These are phyloP conservation scores for Agapornis canus DNA, from an alignment of 2,797 vertebrate species.

Conservation along the genomic window DNA sequence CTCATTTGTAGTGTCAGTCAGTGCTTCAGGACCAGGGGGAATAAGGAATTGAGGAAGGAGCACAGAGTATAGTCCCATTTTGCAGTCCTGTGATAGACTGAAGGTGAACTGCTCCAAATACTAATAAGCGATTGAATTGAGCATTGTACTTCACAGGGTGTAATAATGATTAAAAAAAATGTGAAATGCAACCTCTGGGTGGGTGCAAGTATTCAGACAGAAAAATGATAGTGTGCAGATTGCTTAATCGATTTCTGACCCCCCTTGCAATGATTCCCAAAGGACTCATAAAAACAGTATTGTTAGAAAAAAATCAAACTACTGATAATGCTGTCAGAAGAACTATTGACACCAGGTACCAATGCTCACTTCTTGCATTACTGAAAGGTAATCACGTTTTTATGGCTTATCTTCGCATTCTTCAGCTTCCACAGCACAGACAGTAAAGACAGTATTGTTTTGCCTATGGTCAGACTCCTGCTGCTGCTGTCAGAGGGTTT, in stretches of 20 bases:
- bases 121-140: not conserved
- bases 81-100: not conserved
- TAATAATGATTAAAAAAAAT: not conserved
- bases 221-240: not conserved
- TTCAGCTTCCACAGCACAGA: not conserved
- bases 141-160: not conserved
- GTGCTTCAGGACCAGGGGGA: not conserved
- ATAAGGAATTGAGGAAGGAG: not conserved
- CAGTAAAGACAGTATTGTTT: not conserved
- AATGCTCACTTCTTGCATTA: not conserved
- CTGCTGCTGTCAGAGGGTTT: not conserved
- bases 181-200: not conserved
- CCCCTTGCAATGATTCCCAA: not conserved
- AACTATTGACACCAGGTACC: not conserved
- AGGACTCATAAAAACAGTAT: not conserved
- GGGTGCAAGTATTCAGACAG: not conserved
- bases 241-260: not conserved
- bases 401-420: not conserved
- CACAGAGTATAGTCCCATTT: not conserved
- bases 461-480: not conserved
- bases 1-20: not conserved
- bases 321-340: not conserved
- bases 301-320: not conserved
- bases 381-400: not conserved
- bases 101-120: not conserved